These are phyloP conservation scores for Lepus townsendii DNA, from an alignment of 2,797 vertebrate species.

Conservation along the genomic window DNA sequence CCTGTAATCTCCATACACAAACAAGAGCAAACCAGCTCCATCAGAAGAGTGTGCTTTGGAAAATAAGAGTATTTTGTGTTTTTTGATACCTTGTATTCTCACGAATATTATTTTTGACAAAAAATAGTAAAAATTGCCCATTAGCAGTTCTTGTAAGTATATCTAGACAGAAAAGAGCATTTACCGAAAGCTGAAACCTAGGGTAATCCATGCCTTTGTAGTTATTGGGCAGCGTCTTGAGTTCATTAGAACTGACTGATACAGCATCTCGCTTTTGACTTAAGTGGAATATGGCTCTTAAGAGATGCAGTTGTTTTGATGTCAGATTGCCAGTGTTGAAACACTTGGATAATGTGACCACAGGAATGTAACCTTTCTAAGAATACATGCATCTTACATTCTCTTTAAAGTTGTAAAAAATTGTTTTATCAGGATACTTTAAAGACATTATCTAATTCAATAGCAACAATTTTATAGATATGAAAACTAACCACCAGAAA, in stretches of 20 bases:
- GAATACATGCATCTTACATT: neutral
- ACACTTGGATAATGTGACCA: neutral
- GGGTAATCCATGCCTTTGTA: neutral
- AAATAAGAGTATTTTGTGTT: constrained; percentile 50
- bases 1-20: constrained; percentile 64
- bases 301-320: constrained; percentile 40
- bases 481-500: neutral
- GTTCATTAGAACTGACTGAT: neutral
- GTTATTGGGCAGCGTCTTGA: neutral
- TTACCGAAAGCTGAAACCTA: constrained; percentile 23
- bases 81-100: neutral
- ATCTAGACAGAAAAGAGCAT: constrained; percentile 22
- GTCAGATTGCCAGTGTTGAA: neutral
- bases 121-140: neutral
- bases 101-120: neutral
- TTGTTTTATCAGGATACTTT: neutral
- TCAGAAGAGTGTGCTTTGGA: constrained; percentile 25
- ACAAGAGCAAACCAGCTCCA: constrained; percentile 53
- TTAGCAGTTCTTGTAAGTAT: neutral
- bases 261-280: neutral
- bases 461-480: neutral
- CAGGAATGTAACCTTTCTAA: neutral
- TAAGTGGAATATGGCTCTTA: neutral
- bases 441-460: neutral
- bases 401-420: neutral